A percentile compares a stretch with the other conserved stretches of the same genome.
phyloP scores from a whole-genome alignment of 2,797 vertebrate genomes.

The Petrocephalus sullivani region DNA sequence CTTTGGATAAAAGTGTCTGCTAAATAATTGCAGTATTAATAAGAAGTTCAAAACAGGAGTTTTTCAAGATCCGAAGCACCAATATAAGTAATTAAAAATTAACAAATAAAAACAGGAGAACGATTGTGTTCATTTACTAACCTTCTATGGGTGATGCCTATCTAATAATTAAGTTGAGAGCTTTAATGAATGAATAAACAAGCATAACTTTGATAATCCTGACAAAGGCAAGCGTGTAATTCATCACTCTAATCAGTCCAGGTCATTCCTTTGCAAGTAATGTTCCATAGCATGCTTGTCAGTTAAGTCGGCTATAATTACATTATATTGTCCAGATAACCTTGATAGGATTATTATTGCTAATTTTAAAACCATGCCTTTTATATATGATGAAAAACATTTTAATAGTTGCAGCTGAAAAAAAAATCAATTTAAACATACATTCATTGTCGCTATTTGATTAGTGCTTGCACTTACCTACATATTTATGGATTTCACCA shows the following conservation, averaged over 20 bases:
- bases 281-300: not conserved
- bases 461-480: not conserved
- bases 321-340: not conserved
- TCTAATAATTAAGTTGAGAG: conserved; percentile 30
- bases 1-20: not conserved
- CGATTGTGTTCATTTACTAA: conserved; percentile 16
- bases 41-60: not conserved
- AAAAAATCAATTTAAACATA: not conserved
- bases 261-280: conserved; percentile 21
- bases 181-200: conserved; percentile 22
- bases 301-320: not conserved
- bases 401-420: not conserved
- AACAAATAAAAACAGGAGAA: not conserved
- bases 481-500: not conserved
- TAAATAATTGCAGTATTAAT: not conserved
- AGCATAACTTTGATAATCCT: conserved; percentile 25
- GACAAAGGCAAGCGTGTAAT: conserved; percentile 24
- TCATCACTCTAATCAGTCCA: conserved; percentile 27
- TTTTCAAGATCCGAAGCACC: not conserved
- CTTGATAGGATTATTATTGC: not conserved
- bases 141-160: conserved; percentile 14
- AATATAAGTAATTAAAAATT: not conserved
- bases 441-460: not conserved
- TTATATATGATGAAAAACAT: not conserved
- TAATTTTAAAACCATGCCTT: not conserved